A percentile compares a stretch with the other conserved stretches of the same genome.
Evolutionary conservation across 1,140 invertebrate genomes (phyloP).

Genomic region (Calliphora vicina): DNA sequence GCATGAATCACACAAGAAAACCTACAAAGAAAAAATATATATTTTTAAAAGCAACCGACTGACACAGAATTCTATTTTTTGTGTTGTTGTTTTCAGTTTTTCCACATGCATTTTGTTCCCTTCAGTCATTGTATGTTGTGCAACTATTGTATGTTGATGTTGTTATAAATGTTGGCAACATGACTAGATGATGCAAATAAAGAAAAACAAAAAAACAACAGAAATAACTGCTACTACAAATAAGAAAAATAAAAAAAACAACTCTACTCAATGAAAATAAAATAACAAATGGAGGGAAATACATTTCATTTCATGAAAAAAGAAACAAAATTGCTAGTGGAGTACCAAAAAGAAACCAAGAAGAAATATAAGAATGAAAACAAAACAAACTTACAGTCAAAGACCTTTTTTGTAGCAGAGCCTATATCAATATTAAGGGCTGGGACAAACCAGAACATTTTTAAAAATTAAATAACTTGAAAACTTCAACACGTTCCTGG

Average conservation of each 20-base stretch:
- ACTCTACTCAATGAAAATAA: not conserved
- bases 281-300: not conserved
- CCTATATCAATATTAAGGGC: too few relatives aligned
- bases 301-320: not conserved
- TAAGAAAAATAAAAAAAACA: not conserved
- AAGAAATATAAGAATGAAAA: not conserved
- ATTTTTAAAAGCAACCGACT: conserved; percentile 7
- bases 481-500: too few relatives aligned
- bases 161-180: not conserved
- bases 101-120: not conserved
- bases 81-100: not conserved
- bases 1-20: not conserved
- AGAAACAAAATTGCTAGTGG: not conserved
- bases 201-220: not conserved
- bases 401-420: not conserved
- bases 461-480: too few relatives aligned
- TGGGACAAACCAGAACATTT: too few relatives aligned
- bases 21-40: conserved; percentile 11
- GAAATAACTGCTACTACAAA: too few relatives aligned
- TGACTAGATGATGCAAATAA: not conserved
- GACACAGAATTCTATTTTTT: conserved; percentile 1
- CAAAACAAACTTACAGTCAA: not conserved
- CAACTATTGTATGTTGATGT: not conserved
- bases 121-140: not conserved
- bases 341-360: not conserved